phyloP scores from a whole-genome alignment of 2,113 vertebrate species.

The Serinus canaria region DNA sequence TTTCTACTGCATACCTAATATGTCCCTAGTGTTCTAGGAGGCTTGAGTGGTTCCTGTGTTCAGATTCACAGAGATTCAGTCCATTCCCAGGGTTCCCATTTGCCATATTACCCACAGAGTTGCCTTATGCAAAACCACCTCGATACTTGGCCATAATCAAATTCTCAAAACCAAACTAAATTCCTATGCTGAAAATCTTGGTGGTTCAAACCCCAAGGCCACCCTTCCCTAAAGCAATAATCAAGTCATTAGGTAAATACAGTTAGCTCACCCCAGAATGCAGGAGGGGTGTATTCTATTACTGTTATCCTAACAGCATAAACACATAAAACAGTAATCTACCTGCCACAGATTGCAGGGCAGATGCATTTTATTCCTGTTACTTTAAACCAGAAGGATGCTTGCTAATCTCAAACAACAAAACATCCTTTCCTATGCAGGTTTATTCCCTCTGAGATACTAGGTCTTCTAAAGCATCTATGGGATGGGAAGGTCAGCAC shows the following conservation, averaged over 20 bases:
- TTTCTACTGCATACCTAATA: not conserved
- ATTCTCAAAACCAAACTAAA: not conserved
- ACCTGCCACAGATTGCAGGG: not conserved
- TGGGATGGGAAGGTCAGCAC: not conserved
- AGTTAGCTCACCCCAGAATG: not conserved
- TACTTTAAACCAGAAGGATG: not conserved
- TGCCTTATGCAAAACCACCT: not conserved
- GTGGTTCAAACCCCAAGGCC: not conserved
- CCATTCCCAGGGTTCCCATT: not conserved
- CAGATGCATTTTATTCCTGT: not conserved
- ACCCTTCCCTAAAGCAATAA: not conserved
- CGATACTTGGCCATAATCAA: not conserved
- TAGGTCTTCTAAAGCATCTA: not conserved
- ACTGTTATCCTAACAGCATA: not conserved
- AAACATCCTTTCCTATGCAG: not conserved
- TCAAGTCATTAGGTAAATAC: not conserved
- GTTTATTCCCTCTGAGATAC: not conserved
- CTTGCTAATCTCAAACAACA: not conserved
- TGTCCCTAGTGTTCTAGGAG: not conserved
- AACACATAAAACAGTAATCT: not conserved
- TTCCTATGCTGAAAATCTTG: not conserved
- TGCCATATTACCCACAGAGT: not conserved
- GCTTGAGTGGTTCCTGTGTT: not conserved
- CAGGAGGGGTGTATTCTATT: not conserved
- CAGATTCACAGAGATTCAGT: not conserved